Evolutionary conservation across 1,140 invertebrate genomes (phyloP), one percentile per base, ranked within the genome.

Genomic region (Oryzaephilus surinamensis): DNA sequence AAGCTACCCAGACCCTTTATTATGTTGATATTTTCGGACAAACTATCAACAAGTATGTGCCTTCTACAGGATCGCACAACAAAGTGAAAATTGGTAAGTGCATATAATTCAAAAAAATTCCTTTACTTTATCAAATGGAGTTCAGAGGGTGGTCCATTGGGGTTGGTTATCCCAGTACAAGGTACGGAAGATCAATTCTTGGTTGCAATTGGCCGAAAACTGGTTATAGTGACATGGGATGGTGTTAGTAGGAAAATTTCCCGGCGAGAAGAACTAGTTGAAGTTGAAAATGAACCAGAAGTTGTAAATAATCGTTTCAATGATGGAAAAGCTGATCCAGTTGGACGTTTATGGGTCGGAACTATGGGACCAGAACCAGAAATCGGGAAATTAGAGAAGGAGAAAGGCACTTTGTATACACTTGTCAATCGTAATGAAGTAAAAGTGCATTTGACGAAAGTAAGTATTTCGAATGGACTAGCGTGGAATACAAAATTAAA

Each of bases 301-400:
- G 36, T 27, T 15, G 23, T 30, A 11, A 41, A 44, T 23, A 86
- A 78, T 48, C 67, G 84, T 47, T 75, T 84, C 45, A 92, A 92
- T 53, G 87, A 92, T 60, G 87, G 76, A 8, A 93, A 92, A 63
- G 79, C 77, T 43, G 88, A 93, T 61, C 69, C 76, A 0, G 58
- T 52, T 3, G 88, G 88, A 14, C 65, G 84, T 28, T 61, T 91
- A 4, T 88, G 80, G 73, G 42, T 36, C 10, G 46, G 46, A 12
- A 48, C 46, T n/a, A 41, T 45, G 38, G 39, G 39, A 8, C 43
- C 39, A 10, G 36, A 41, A 14, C 35, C 36, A n/a, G 38, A 38
- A 36, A 36, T 36, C 19, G 43, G 39, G 4, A 34, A 41, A 21
- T 19, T 39, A 17, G 36, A 38, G 16, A 43, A 33, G 11, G 31